Evolutionary conservation across 1,140 invertebrate species (phyloP).

Genomic region (Anastrepha obliqua): DNA sequence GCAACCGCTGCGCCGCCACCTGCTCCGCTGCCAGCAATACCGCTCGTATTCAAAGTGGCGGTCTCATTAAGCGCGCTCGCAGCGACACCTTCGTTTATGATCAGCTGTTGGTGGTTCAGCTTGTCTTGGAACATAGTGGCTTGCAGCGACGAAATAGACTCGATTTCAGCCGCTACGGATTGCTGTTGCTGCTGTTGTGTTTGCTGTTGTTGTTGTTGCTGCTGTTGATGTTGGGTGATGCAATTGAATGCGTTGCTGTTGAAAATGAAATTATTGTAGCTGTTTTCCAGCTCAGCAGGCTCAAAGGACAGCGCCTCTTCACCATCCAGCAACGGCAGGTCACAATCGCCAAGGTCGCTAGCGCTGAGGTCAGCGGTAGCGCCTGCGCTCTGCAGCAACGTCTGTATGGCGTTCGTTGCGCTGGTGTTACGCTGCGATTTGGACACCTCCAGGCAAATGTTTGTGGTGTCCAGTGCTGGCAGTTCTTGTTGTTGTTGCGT

Average conservation of each 20-base stretch:
- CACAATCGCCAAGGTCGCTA: slow-evolving; percentile 57
- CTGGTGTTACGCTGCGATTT: slow-evolving; percentile 58
- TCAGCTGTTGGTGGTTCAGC: slow-evolving; percentile 59
- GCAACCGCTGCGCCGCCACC: slow-evolving; percentile 76
- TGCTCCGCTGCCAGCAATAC: slow-evolving; percentile 76
- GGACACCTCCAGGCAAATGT: neutral
- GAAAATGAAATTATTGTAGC: slow-evolving; percentile 53
- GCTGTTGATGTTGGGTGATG: slow-evolving; percentile 45
- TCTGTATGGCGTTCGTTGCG: slow-evolving; percentile 23
- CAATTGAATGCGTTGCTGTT: slow-evolving; percentile 54
- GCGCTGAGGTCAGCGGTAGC: slow-evolving; percentile 44
- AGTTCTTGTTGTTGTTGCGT: slow-evolving; percentile 59
- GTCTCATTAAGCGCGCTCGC: slow-evolving; percentile 31
- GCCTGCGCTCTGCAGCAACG: neutral
- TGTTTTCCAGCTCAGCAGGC: slow-evolving; percentile 65
- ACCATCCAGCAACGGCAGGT: slow-evolving; percentile 65
- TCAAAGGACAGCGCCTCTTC: slow-evolving; percentile 70
- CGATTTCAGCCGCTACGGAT: neutral
- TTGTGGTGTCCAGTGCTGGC: slow-evolving; percentile 48
- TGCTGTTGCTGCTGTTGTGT: slow-evolving; percentile 55
- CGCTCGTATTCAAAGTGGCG: neutral
- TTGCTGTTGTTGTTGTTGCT: slow-evolving; percentile 44
- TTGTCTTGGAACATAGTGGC: slow-evolving; percentile 72
- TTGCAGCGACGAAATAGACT: slow-evolving; percentile 62
- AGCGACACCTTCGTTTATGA: slow-evolving; percentile 75